Evolutionary conservation across 2,797 vertebrate species (phyloP).

Genomic region (Pipistrellus pygmaeus): DNA sequence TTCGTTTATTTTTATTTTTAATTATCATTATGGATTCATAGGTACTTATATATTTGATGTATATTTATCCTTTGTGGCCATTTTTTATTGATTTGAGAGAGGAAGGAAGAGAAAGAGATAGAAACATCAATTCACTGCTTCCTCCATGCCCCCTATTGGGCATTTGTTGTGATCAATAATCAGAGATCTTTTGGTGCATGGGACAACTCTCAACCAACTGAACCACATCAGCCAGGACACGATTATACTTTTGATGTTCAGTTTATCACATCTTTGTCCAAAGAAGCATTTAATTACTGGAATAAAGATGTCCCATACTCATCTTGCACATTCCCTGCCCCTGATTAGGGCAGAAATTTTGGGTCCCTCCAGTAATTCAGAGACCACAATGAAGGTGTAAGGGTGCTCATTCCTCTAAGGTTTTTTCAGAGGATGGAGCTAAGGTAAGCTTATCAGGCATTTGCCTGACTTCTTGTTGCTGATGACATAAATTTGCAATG

Average conservation of each 20-base stretch:
- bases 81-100: no score
- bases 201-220: no score
- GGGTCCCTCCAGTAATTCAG: background rate
- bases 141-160: no score
- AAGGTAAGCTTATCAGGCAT: background rate
- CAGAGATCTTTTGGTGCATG: background rate
- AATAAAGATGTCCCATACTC: background rate
- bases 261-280: background rate
- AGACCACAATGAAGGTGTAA: background rate
- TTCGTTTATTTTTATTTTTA: background rate
- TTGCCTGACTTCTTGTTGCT: background rate
- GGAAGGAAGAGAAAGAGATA: no score
- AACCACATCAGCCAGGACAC: background rate
- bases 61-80: background rate
- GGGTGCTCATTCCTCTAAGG: background rate
- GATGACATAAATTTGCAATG: slow-evolving; percentile 4
- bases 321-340: background rate
- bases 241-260: background rate
- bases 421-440: background rate
- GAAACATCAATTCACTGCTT: no score
- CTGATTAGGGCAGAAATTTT: background rate
- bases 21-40: background rate
- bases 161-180: no score
- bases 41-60: background rate
- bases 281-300: background rate